phyloP scores from a whole-genome alignment of 2,113 vertebrate species.

The Sylvia atricapilla region DNA sequence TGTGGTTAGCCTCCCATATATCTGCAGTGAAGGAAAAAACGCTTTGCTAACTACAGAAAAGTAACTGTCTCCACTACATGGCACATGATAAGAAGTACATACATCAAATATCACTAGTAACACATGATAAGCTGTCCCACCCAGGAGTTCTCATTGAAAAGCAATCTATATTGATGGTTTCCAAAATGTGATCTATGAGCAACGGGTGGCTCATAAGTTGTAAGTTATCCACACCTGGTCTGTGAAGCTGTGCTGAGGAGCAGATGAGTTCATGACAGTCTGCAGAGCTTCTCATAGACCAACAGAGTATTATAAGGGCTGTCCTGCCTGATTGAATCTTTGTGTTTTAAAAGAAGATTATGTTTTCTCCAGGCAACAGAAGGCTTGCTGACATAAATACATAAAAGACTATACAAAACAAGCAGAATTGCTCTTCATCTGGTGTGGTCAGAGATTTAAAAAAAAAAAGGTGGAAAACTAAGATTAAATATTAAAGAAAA shows the following conservation, averaged over 20 bases:
- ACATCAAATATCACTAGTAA: neutral
- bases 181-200: neutral
- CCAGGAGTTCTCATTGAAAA: neutral
- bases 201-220: neutral
- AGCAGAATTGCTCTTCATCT: neutral
- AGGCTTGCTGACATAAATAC: neutral
- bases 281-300: neutral
- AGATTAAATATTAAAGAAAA: neutral
- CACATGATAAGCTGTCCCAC: neutral
- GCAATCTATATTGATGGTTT: neutral
- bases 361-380: neutral
- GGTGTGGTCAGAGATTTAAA: neutral
- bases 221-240: neutral
- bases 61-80: neutral
- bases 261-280: neutral
- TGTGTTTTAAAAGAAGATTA: neutral
- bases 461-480: neutral
- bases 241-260: neutral
- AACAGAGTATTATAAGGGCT: neutral
- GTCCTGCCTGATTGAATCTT: neutral
- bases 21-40: neutral
- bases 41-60: neutral
- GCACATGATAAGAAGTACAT: neutral
- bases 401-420: neutral
- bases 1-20: neutral